These are phyloP conservation scores for Myiopsitta monachus DNA, from an alignment of 2,113 vertebrate genomes.

Conservation along the genomic window DNA sequence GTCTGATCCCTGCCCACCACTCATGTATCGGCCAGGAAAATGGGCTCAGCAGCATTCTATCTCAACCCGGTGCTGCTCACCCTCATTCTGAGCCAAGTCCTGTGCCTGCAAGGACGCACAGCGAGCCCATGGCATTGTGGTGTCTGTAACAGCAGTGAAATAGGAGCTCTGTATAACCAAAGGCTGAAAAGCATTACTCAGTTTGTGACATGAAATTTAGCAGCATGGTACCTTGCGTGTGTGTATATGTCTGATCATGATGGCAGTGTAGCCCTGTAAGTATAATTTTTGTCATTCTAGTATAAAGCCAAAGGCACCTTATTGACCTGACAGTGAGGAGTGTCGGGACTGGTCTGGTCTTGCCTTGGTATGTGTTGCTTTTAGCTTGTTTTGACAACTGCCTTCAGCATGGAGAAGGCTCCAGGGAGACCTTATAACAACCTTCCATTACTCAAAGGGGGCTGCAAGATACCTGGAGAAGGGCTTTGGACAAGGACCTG, in stretches of 20 bases:
- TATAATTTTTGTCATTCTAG: not conserved
- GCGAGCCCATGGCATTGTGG: rapidly evolving
- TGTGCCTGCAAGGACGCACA: not conserved
- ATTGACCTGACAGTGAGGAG: not conserved
- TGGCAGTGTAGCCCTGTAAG: not conserved
- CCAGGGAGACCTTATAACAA: not conserved
- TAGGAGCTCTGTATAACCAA: rapidly evolving
- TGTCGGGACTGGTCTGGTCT: not conserved
- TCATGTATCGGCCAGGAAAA: not conserved
- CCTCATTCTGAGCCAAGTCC: not conserved
- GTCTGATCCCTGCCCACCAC: not conserved
- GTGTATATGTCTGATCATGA: not conserved
- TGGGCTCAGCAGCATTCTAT: not conserved
- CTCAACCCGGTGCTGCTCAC: not conserved
- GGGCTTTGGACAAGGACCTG: no score
- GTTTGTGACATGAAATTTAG: not conserved
- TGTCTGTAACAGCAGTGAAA: not conserved
- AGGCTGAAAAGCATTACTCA: not conserved
- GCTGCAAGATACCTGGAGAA: no score
- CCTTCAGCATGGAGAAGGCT: not conserved
- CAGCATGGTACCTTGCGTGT: not conserved
- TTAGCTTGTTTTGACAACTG: not conserved
- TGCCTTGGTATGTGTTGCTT: not conserved
- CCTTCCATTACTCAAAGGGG: not conserved
- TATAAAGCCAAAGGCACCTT: not conserved